Evolutionary conservation across 2,113 vertebrate genomes (phyloP).

Genomic region (Cottus gobio): DNA sequence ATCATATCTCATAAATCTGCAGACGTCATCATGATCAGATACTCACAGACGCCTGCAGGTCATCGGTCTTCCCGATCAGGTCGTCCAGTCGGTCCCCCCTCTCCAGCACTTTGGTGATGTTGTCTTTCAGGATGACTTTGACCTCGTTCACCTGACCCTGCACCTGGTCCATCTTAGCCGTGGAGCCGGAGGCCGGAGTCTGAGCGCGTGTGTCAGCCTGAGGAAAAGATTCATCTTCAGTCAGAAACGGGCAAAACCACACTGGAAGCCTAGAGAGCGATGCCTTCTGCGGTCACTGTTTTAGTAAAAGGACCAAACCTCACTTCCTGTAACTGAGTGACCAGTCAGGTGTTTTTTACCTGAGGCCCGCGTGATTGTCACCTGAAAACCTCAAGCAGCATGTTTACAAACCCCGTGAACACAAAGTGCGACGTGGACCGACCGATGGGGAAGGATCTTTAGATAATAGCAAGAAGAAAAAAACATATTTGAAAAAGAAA

Average conservation of each 20-base stretch:
- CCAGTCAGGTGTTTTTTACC: constrained; percentile 24
- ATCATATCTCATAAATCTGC: neutral
- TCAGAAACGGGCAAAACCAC: no score
- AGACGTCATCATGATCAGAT: neutral
- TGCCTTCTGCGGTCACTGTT: neutral
- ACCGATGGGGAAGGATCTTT: neutral
- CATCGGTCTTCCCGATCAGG: constrained; percentile 80
- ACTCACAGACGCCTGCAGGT: constrained; percentile 85
- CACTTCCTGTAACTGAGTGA: constrained; percentile 44
- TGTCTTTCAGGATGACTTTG: constrained; percentile 87
- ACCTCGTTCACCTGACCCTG: constrained; percentile 87
- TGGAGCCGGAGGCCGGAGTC: constrained; percentile 34
- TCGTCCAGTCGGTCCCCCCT: constrained; percentile 83
- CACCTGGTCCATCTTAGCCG: constrained; percentile 74
- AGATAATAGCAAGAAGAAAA: neutral
- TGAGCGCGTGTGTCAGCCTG: constrained; percentile 74
- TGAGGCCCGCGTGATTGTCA: constrained; percentile 30
- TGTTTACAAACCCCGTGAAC: neutral
- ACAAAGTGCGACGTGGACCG: neutral
- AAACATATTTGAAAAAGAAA: neutral
- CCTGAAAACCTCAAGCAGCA: neutral
- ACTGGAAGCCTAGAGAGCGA: neutral
- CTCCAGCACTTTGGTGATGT: constrained; percentile 88
- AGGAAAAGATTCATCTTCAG: neutral
- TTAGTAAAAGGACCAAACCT: neutral